Evolutionary conservation across 2,113 vertebrate species (phyloP).

Genomic region (Hepsetus odoe): DNA sequence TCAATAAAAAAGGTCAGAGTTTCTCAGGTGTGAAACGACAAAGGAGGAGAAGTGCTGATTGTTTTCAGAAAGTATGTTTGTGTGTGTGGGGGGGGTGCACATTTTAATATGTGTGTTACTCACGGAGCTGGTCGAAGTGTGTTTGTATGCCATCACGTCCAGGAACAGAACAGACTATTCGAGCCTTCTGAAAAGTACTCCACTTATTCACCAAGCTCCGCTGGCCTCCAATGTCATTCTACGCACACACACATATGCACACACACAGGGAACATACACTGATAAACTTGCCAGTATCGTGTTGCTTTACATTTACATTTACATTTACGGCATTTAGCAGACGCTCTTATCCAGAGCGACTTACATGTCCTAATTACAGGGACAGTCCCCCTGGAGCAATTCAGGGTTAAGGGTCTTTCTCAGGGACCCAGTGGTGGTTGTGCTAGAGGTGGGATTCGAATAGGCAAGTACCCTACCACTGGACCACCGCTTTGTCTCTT

Average conservation of each 20-base stretch:
- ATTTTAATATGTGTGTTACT: slow-evolving; percentile 70
- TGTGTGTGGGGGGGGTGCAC: slow-evolving; percentile 28
- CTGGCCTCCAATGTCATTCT: slow-evolving; percentile 83
- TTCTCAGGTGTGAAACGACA: slow-evolving; percentile 37
- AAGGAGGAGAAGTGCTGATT: background rate
- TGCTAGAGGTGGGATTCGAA: too few species aligned
- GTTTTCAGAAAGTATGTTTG: background rate
- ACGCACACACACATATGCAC: background rate
- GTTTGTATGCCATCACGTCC: slow-evolving; percentile 81
- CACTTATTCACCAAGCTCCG: slow-evolving; percentile 83
- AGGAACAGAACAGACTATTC: slow-evolving; percentile 79
- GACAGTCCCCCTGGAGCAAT: too few species aligned
- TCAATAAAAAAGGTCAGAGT: background rate
- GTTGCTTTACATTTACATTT: too few species aligned
- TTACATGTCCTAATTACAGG: too few species aligned
- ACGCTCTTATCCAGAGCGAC: too few species aligned
- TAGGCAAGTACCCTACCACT: too few species aligned
- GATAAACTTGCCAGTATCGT: background rate
- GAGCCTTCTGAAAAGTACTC: slow-evolving; percentile 83
- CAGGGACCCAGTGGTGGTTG: too few species aligned
- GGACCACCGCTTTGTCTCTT: too few species aligned
- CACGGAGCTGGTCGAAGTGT: slow-evolving; percentile 82
- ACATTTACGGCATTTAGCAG: too few species aligned
- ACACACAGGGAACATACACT: slow-evolving; percentile 1
- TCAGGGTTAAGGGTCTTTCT: too few species aligned